Conservation (phyloP, 2,113 vertebrate species). For the Cryptotis parvus region DNA sequence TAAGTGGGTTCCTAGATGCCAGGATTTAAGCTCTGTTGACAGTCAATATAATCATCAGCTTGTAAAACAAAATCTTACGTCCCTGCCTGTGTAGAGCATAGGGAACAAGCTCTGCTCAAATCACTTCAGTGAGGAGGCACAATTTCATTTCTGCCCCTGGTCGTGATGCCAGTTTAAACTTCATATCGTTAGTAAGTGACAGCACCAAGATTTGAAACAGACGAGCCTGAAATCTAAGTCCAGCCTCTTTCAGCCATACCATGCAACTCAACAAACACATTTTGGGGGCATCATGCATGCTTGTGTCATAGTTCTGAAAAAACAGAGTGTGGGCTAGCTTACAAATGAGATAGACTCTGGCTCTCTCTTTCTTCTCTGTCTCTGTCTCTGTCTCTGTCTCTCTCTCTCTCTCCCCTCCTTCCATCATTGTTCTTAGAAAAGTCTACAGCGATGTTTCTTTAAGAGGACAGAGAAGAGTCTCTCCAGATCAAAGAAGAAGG, state of each 20-base stretch:
- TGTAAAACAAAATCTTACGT: constrained; percentile 74
- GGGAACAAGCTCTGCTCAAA: not conserved
- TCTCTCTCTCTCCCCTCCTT: not conserved
- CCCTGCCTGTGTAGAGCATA: not conserved
- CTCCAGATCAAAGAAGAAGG: not conserved
- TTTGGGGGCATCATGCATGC: not conserved
- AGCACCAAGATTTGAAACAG: constrained; percentile 31
- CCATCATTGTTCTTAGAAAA: not conserved
- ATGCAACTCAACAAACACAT: not conserved
- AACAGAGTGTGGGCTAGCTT: not conserved
- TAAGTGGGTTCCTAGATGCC: constrained; percentile 65
- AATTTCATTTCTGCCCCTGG: constrained; percentile 8
- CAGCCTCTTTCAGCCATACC: not conserved
- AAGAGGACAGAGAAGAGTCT: not conserved
- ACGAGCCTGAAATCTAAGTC: not conserved
- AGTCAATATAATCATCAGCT: constrained; percentile 74
- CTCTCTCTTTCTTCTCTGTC: not conserved
- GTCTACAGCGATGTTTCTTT: not conserved
- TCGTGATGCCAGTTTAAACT: not conserved
- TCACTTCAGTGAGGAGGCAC: constrained; percentile 4
- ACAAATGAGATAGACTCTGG: not conserved
- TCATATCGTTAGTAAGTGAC: constrained; percentile 8
- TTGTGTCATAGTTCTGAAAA: not conserved
- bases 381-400: too few species aligned
- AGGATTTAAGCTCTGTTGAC: constrained; percentile 69